Evolutionary conservation across 35 echinoderm and acorn worm species (phyloP), one percentile per base, ranked within the genome.

Genomic region (Amphiura filiformis): DNA sequence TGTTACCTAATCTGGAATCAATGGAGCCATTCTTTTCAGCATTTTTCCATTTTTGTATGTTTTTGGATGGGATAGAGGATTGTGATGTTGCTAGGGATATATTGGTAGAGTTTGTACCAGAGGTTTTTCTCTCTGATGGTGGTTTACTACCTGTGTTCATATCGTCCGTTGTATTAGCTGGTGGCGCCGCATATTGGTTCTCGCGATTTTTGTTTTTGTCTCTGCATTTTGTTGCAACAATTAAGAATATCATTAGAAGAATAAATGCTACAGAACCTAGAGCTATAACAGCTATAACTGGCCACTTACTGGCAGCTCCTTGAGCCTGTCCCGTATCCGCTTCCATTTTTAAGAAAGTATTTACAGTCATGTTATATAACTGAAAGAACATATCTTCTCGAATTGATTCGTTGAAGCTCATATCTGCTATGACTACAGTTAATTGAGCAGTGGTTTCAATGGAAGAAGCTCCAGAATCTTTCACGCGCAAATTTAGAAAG

Each of bases 41-140:
- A 33, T 91, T 85, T 57, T 89, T 80, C 95, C 95, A 97, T 78
- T 97, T 97, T 80, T 89, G 85, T 11, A 97, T 97, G 42, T 97
- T 97, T 84, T 97, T 97, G 31, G 95, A 97, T 76, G 80, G 95
- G 61, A 93, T 91, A 12, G 89, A 93, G 31, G 85, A 86, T 80
- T 83, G 47, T 1, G 89, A 91, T 80, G 88, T 88, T 12, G 80
- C 77, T 18, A 88, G 81, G 34, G 94, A 96, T 31, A 81, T 32
- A 17, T 87, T 61, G 1, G 57, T 76, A 13, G 93, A 92, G 38
- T 95, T 90, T 38, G 86, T 92, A 26, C 87, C 91, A 17, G 91
- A 92, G 0, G 39, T 82, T 77, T 92, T 92, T 0, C 70, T 76
- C 23, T 88, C 36, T 36, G 61, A 56, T 35, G 56, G 56, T 17